A percentile compares a stretch with the other conserved stretches of the same genome.
Evolutionary conservation across 1,140 invertebrate species (phyloP).

Genomic region (Drosophila sechellia): DNA sequence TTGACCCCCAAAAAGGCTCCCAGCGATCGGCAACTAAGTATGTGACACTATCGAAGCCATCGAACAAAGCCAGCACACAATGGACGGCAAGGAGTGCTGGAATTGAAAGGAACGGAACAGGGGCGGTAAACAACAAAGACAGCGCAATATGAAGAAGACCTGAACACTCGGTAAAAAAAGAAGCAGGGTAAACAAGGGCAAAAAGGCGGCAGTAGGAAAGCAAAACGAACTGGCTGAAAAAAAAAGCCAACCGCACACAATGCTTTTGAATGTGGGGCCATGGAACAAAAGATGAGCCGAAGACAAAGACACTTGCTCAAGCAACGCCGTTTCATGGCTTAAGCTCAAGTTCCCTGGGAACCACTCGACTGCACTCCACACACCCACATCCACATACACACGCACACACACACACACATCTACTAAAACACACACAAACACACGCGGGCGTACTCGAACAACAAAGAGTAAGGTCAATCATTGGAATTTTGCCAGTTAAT

Average conservation of each 20-base stretch:
- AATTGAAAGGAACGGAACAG: constrained; percentile 29
- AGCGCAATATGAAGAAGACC: constrained; percentile 32
- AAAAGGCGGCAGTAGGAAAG: constrained; percentile 31
- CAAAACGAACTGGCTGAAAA: constrained; percentile 30
- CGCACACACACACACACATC: constrained; percentile 14
- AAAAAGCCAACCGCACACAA: constrained; percentile 68
- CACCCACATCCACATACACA: no score
- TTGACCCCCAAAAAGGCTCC: constrained; percentile 59
- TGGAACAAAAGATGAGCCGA: constrained; percentile 75
- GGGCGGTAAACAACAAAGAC: constrained; percentile 46
- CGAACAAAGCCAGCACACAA: constrained; percentile 58
- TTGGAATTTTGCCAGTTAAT: constrained; percentile 83
- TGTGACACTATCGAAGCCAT: constrained; percentile 63
- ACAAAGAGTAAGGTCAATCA: constrained; percentile 75
- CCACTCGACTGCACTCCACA: constrained; percentile 52
- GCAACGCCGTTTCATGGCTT: constrained; percentile 61
- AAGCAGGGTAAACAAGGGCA: constrained; percentile 40
- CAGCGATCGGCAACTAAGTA: constrained; percentile 57
- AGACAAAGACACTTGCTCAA: constrained; percentile 78
- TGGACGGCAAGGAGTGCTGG: constrained; percentile 21
- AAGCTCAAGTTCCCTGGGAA: constrained; percentile 58
- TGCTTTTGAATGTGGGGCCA: constrained; percentile 43
- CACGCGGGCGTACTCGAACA: constrained; percentile 29
- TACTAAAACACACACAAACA: not conserved
- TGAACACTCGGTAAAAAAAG: constrained; percentile 7